Evolutionary conservation across 2,888 invertebrate genomes (phyloP).

Genomic region (Leptogaster cylindrica): DNA sequence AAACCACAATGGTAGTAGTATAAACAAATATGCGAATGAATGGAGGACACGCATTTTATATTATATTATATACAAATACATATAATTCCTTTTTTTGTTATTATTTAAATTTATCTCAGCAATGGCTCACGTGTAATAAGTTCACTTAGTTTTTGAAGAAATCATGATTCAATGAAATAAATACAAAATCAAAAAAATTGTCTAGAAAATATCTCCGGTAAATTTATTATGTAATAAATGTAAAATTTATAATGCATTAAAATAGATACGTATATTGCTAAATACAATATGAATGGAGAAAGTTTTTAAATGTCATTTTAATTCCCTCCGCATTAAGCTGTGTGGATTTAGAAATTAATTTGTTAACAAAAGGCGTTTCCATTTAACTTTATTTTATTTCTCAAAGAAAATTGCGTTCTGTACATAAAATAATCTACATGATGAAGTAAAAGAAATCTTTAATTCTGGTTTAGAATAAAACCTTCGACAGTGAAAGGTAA

Average conservation of each 20-base stretch:
- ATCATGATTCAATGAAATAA: slow-evolving; percentile 4
- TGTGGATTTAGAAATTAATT: slow-evolving; percentile 8
- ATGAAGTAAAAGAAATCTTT: too few species aligned
- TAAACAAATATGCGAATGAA: not conserved
- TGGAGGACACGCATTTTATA: not conserved
- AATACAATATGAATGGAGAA: slow-evolving; percentile 6
- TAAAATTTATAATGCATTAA: slow-evolving; percentile 24
- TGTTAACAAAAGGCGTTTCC: too few species aligned
- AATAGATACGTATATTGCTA: slow-evolving; percentile 21
- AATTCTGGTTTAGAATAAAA: too few species aligned
- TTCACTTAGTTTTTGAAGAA: not conserved
- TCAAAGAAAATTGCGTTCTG: too few species aligned
- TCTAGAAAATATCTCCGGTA: slow-evolving; percentile 28
- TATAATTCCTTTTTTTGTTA: too few species aligned
- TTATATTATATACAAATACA: too few species aligned
- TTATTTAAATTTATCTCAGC: not conserved
- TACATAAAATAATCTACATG: too few species aligned
- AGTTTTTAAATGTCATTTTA: slow-evolving; percentile 8
- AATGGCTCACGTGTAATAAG: slow-evolving; percentile 1
- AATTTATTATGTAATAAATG: slow-evolving; percentile 33
- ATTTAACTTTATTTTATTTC: too few species aligned
- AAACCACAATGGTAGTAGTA: not conserved
- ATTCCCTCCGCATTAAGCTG: not conserved
- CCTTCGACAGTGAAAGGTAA: too few species aligned
- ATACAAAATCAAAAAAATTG: slow-evolving; percentile 20